Evolutionary conservation across 2,113 vertebrate species (phyloP), one percentile per base, ranked within the genome.

Genomic region (Connochaetes taurinus): DNA sequence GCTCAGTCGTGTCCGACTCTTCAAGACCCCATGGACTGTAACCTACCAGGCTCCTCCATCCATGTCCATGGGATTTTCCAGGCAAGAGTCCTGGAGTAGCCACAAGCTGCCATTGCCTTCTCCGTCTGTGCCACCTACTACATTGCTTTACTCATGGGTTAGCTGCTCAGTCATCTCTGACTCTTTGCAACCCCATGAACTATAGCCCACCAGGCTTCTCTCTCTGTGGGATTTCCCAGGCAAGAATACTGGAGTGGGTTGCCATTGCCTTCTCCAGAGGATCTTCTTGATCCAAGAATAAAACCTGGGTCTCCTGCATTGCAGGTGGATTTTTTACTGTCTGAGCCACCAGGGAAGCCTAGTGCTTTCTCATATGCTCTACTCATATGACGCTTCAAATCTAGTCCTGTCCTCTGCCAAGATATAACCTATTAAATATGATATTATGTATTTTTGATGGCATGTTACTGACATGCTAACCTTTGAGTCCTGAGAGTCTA

Each of bases 401-500:
- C 11, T 33, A 89, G 31, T 7, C 23, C 29, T 31, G 6, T 57
- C 2, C 40, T 7, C 40, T 9, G 52, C 19, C 17, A 71, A 84
- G 50, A 55, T 95, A 27, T 52, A 47, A n/a, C 3, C 14, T 94
- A 55, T 88, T 93, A 88, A 36, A 80, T 87, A 80, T 5, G 19
- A 78, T 25, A 45, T 67, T 80, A 71, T 43, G 78, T 81, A 29
- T 52, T 95, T 86, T 27, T 83, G 78, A 78, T 13, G 33, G 43
- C 12, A 91, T 50, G 25, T 14, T 91, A 33, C 76, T 88, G 6
- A 12, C 1, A 16, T 64, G 62, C 11, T n/a, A 47, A 36, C 76
- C 15, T 95, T 94, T 91, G 53, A 94, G 60, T 25, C 21, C 57
- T 14, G 17, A 78, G 57, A 82, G 40, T 95, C 47, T 78, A 80